A percentile compares a stretch with the other conserved stretches of the same genome.
Conservation (phyloP, 1,140 invertebrate genomes). For the Dendroctonus valens region DNA sequence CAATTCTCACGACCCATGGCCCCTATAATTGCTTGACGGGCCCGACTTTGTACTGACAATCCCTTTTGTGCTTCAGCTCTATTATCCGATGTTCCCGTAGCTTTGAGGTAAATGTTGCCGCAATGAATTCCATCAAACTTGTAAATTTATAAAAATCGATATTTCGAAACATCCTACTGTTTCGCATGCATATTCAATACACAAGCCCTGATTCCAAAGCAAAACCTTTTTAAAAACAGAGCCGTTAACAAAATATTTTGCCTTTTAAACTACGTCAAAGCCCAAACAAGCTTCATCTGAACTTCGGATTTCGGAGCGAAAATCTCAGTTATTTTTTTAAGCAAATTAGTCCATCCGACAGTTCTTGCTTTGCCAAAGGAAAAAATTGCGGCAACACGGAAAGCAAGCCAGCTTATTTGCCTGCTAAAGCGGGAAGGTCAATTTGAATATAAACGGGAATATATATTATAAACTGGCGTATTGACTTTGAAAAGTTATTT, state of each 20-base stretch:
- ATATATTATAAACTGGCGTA: neutral
- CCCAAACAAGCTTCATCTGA: constrained; percentile 10
- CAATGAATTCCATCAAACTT: neutral
- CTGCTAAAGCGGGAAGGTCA: neutral
- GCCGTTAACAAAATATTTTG: constrained; percentile 19
- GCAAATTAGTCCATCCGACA: constrained; percentile 12
- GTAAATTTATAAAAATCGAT: neutral
- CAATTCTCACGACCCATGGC: constrained; percentile 5
- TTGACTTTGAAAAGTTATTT: neutral
- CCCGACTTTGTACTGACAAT: constrained; percentile 4
- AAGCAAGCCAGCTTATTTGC: constrained; percentile 1
- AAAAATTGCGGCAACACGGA: neutral
- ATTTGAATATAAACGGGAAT: constrained; percentile 4
- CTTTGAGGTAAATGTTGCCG: neutral
- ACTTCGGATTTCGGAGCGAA: neutral
- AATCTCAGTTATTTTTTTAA: constrained; percentile 12
- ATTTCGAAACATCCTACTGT: neutral
- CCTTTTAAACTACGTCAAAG: constrained; percentile 8
- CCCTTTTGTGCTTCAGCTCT: neutral
- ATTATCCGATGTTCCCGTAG: neutral
- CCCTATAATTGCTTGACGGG: constrained; percentile 14
- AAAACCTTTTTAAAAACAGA: neutral
- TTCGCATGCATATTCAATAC: too few relatives aligned
- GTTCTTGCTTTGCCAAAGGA: constrained; percentile 2
- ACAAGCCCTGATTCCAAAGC: neutral